A percentile compares a stretch with the other conserved stretches of the same genome.
phyloP scores from a whole-genome alignment of 2,888 invertebrate genomes.

The Trachelus tabidus region DNA sequence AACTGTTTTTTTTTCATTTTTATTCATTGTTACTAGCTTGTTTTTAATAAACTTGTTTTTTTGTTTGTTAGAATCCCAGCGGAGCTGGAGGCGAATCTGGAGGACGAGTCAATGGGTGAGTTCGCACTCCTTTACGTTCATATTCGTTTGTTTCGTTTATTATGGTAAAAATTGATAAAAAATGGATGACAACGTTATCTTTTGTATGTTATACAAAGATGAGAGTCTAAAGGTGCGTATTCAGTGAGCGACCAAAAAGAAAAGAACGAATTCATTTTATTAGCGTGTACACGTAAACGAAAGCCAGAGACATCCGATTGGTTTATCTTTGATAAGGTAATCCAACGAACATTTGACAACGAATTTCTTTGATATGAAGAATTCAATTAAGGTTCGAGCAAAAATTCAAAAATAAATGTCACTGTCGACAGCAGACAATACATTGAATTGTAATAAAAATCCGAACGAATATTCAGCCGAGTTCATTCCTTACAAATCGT shows the following conservation, averaged over 20 bases:
- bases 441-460: neutral
- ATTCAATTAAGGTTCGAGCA: neutral
- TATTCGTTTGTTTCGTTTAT: neutral
- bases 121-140: conserved; percentile 37
- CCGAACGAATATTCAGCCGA: no score
- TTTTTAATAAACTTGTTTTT: conserved; percentile 69
- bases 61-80: conserved; percentile 87
- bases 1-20: conserved; percentile 40
- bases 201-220: no score
- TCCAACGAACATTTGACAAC: no score
- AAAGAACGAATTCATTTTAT: no score
- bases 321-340: neutral
- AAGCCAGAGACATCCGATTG: no score
- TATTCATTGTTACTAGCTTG: conserved; percentile 60
- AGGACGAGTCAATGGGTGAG: conserved; percentile 86
- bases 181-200: no score
- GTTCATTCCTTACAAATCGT: no score
- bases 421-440: neutral
- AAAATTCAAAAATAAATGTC: neutral
- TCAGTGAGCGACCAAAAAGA: no score
- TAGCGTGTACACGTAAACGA: no score
- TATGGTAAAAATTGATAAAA: no score
- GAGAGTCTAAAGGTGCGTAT: no score
- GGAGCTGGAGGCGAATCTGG: conserved; percentile 82
- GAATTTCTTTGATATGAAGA: neutral